Conservation (phyloP, 2,797 vertebrate genomes). For the Ammospiza maritima region DNA sequence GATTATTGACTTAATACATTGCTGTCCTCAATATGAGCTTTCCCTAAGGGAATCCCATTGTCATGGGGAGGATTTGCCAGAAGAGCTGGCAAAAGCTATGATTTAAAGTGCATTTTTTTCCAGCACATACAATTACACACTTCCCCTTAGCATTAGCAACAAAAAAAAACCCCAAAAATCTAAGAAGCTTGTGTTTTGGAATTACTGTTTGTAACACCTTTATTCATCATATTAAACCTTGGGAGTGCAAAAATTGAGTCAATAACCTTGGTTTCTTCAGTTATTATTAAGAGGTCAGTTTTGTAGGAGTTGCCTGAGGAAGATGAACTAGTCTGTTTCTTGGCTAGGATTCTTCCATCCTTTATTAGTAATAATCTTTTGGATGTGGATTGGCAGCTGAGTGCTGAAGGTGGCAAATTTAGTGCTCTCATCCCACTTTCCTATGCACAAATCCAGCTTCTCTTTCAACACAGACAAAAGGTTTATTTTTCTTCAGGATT, state of each 20-base stretch:
- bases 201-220: not conserved
- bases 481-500: not conserved
- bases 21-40: not conserved
- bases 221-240: not conserved
- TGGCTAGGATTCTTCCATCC: not conserved
- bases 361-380: not conserved
- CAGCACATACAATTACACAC: not conserved
- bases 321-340: not conserved
- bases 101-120: not conserved
- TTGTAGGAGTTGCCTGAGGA: not conserved
- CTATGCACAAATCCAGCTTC: not conserved
- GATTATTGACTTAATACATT: not conserved
- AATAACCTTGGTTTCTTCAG: not conserved
- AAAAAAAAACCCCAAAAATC: not conserved
- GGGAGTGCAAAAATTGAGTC: not conserved
- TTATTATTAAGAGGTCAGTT: not conserved
- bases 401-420: not conserved
- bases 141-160: not conserved
- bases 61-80: not conserved
- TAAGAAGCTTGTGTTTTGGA: not conserved
- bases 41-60: not conserved
- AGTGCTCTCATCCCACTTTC: not conserved
- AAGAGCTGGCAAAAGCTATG: not conserved
- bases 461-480: not conserved
- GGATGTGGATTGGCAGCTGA: not conserved